Conservation (phyloP, 1,140 invertebrate genomes). For the Hetaerina americana region DNA sequence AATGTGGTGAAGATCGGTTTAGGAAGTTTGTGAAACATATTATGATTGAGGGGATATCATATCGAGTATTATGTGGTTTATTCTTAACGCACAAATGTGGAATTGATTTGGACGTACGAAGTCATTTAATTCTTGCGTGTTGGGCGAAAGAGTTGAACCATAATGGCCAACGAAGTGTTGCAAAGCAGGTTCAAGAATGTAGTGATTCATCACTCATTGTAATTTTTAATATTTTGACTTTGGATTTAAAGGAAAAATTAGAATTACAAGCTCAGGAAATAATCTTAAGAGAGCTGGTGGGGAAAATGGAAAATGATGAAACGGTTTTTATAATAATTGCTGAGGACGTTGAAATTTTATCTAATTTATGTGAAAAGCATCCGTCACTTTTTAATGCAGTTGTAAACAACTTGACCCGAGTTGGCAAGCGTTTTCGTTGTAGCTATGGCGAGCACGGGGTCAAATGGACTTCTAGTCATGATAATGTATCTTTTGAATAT, state of each 20-base stretch:
- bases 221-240: not conserved
- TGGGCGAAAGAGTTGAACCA: not conserved
- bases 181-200: not conserved
- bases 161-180: not conserved
- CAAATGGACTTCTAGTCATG: conserved; percentile 14
- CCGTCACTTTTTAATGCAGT: not conserved
- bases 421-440: not conserved
- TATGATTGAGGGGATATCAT: not conserved
- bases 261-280: not conserved
- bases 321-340: not conserved
- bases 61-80: not conserved
- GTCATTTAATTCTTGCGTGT: not conserved
- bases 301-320: not conserved
- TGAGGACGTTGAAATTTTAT: not conserved
- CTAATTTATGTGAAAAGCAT: not conserved
- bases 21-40: not conserved
- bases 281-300: not conserved
- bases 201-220: not conserved
- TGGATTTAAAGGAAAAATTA: not conserved
- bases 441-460: not conserved
- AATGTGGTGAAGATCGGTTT: not conserved
- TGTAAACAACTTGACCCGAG: not conserved
- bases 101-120: not conserved
- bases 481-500: conserved; percentile 34
- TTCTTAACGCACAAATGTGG: not conserved